Percentiles rank a stretch among this genome's conserved stretches.
Evolutionary conservation across 2,888 invertebrate species (phyloP).

Genomic region (Vandiemenella viatica): DNA sequence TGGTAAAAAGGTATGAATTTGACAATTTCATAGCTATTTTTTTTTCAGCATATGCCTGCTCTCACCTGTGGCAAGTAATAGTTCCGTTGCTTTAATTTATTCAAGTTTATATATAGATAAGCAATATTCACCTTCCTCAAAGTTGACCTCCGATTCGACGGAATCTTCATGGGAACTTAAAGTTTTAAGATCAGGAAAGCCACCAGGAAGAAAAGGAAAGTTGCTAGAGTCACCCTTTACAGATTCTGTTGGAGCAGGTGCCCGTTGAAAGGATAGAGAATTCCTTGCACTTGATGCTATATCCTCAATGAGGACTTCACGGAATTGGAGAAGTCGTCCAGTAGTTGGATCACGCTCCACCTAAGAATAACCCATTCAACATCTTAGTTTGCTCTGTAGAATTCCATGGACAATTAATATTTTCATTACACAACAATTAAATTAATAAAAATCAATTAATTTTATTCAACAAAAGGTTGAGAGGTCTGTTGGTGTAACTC

Average conservation of each 20-base stretch:
- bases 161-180: constrained; percentile 16
- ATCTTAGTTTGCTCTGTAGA: no score
- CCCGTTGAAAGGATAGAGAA: constrained; percentile 64
- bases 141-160: constrained; percentile 21
- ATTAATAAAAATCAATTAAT: no score
- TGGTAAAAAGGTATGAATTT: no score
- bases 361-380: constrained; percentile 31
- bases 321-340: constrained; percentile 56
- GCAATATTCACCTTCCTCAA: constrained; percentile 26
- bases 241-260: constrained; percentile 54
- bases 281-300: constrained; percentile 51
- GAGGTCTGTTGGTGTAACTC: no score
- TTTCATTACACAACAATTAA: no score
- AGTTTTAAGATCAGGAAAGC: constrained; percentile 41
- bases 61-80: no score
- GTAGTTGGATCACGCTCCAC: constrained; percentile 58
- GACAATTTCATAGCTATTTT: no score
- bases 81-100: no score
- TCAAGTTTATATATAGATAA: no score
- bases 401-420: no score
- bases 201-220: constrained; percentile 79
- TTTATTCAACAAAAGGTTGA: no score
- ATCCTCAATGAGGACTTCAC: constrained; percentile 40
- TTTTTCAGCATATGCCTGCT: no score
- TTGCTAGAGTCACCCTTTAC: constrained; percentile 63